These are phyloP conservation scores for Ornithoptera alexandrae DNA, from an alignment of 2,888 invertebrate genomes.

Conservation along the genomic window DNA sequence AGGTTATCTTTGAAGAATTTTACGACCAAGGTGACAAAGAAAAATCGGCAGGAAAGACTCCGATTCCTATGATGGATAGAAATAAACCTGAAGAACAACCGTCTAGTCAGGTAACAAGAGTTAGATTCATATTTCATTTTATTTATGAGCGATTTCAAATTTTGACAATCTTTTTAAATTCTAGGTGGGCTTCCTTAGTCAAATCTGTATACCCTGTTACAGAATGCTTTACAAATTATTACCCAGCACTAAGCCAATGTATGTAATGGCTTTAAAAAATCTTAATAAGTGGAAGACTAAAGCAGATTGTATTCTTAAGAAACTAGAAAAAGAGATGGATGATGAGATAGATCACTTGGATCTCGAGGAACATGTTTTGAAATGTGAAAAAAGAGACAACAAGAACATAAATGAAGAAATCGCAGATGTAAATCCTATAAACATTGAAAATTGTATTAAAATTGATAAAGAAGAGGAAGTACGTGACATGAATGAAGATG, in stretches of 20 bases:
- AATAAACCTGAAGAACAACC: conserved; percentile 86
- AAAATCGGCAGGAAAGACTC: conserved; percentile 82
- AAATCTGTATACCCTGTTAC: conserved; percentile 91
- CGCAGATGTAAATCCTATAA: not conserved
- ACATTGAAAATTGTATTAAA: conserved; percentile 22
- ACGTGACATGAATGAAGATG: conserved; percentile 17
- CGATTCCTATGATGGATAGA: conserved; percentile 91
- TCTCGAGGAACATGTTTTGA: conserved; percentile 23
- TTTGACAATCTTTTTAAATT: not conserved
- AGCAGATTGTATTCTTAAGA: conserved; percentile 36
- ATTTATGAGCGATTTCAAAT: not conserved
- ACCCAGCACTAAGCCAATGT: conserved; percentile 85
- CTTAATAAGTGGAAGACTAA: conserved; percentile 50
- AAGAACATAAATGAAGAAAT: conserved; percentile 1
- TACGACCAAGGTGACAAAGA: conserved; percentile 90
- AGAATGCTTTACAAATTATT: conserved; percentile 83
- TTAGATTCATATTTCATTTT: not conserved
- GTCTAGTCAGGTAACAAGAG: conserved; percentile 83
- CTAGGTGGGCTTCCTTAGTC: conserved; percentile 88
- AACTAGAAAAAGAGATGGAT: conserved; percentile 15
- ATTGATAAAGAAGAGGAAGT: conserved; percentile 21
- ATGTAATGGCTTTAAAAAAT: conserved; percentile 83
- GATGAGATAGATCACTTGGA: conserved; percentile 5
- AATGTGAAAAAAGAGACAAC: conserved; percentile 4
- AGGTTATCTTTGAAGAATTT: conserved; percentile 90